Base-by-base conservation (phyloP, 2,888 invertebrate genomes). In the Arge pagana region DNA sequence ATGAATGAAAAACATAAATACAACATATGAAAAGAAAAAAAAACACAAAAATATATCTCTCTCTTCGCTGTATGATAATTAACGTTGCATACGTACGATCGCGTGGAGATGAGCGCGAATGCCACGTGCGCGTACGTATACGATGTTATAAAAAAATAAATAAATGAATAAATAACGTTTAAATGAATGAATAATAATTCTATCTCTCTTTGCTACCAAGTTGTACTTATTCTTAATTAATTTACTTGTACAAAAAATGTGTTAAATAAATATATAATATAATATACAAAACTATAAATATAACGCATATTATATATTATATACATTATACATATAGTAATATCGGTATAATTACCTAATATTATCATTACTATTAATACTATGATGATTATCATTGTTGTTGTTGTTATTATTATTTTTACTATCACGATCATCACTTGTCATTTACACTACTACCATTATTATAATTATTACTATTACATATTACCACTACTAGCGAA, bases 201-300 rank as follows among this genome's bases (percentile, higher is more conserved):
- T 74, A 74, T 76, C 74, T 76, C 76, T 77, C 77, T 77, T 77
- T 77, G 76, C 77, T 77, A 77, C 76, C 72, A 76, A 74, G 75
- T 77, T 77, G 77, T 77, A 77, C 77, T 77, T 77, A 77, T 77
- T 76, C 76, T 74, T 76, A 76, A 72, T 74, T 74, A 72, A 74
- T 77, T 74, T 77, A 76, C 74, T 74, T 77, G 77, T 77, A 77
- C 77, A 77, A 76, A 77, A 50, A 71, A 71, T 75, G 74, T 76
- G 75, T 76, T 76, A 72, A 74, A 72, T 73, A 75, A 73, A 71
- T 71, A 68, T 64, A 71, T 67, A 67, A 71, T 68, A 70, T 69
- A 67, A 68, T 62, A 62, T 68, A 68, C 62, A 68, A n/a, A n/a
- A 66, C 58, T 68, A 70, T 70, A 67, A 70, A 68, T n/a, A n/a